Percentiles rank a stretch among this genome's conserved stretches.
Conservation (phyloP, 2,888 invertebrate genomes). For the Baronia brevicornis region DNA sequence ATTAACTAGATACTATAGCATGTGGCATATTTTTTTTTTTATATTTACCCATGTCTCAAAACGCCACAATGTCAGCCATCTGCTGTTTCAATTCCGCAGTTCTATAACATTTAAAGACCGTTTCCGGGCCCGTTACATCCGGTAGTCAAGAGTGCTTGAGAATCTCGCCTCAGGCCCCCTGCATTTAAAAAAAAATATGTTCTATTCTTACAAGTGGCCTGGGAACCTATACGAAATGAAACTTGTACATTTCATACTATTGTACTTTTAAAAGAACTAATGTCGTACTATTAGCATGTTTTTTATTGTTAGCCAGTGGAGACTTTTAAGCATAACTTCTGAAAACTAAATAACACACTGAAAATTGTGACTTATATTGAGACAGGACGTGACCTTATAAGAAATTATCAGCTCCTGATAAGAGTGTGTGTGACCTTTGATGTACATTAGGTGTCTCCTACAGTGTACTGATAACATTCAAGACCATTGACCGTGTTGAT, state of each 20-base stretch:
- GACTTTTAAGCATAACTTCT: no score
- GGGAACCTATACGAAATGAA: conserved; percentile 11
- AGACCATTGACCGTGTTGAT: conserved; percentile 67
- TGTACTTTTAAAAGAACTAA: no score
- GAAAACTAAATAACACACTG: no score
- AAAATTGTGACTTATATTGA: conserved; percentile 21
- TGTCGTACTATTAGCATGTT: no score
- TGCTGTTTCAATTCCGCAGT: conserved; percentile 25
- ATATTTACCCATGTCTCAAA: conserved; percentile 40
- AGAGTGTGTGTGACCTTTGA: conserved; percentile 67
- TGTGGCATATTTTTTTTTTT: conserved; percentile 28
- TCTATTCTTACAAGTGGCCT: conserved; percentile 11
- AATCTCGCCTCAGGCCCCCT: conserved; percentile 40
- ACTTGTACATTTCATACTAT: no score
- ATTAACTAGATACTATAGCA: no score
- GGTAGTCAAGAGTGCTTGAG: conserved; percentile 54
- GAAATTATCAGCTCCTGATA: conserved; percentile 59
- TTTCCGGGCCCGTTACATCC: conserved; percentile 68
- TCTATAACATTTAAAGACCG: conserved; percentile 45
- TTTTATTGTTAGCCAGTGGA: no score
- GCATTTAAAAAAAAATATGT: conserved; percentile 19
- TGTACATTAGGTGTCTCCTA: conserved; percentile 57
- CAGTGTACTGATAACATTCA: conserved; percentile 47
- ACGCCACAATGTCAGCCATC: conserved; percentile 22
- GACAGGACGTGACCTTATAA: conserved; percentile 67